Evolutionary conservation across 2,888 invertebrate species (phyloP), one percentile per base, ranked within the genome.

Genomic region (Caradrina kadenii): DNA sequence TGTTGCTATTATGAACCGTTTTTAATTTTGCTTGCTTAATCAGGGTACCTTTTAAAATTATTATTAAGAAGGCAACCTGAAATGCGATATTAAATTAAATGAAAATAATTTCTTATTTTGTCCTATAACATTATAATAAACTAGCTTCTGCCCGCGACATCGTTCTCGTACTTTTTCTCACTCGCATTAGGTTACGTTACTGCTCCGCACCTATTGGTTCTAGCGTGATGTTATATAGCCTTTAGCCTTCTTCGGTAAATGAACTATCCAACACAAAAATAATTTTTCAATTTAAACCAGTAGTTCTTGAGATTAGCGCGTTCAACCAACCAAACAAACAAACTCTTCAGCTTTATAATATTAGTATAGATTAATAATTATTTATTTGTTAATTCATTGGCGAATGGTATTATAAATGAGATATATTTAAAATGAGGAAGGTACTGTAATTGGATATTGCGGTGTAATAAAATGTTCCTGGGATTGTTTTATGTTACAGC

Each of bases 11-110:
- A 79, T 49, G 26, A 50, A 66, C 48, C 19, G 22, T 64, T 79
- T 78, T 82, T 82, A 80, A 82, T 82, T 69, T 82, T 31, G 50
- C 52, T 63, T 45, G 54, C 42, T 70, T 62, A 69, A 69, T 70
- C 60, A 66, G 52, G 22, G 17, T 52, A 31, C 22, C 15, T 48
- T 53, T 26, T 65, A 56, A 10, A 59, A 42, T 66, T 65, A 53
- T 50, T 48, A 45, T 64, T 50, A 26, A 54, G 66, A 66, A 22
- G 39, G 0, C 53, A 61, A 13, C 15, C 48, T 53, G 26, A 31
- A 74, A 73, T 65, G 3, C 15, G 6, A 31, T 61, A 55, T 70
- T 19, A 59, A 75, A 80, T 58, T 26, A n/a, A 59, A 61, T 61
- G 48, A 39, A 21, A 22, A 42, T 49, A 22, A 35, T 59, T 39